A percentile compares a stretch with the other conserved stretches of the same genome.
phyloP scores from a whole-genome alignment of 2,113 vertebrate species.

The Melanerpes formicivorus region DNA sequence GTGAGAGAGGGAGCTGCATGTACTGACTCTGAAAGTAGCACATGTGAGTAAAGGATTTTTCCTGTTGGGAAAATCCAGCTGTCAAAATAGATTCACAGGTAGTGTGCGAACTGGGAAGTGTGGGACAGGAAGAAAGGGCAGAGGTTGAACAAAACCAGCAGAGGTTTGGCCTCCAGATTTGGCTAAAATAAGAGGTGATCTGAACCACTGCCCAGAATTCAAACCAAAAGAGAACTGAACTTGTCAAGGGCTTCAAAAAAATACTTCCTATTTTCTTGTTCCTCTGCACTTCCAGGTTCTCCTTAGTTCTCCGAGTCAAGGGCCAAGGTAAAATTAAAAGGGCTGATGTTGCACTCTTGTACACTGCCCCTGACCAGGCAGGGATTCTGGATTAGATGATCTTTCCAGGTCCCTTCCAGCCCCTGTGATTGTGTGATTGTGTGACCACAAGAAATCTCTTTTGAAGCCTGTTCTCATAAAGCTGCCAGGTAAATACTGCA shows the following conservation, averaged over 20 bases:
- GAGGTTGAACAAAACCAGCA: slow-evolving; percentile 31
- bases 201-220: slow-evolving; percentile 29
- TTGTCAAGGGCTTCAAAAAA: slow-evolving; percentile 54
- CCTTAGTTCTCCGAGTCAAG: slow-evolving; percentile 3
- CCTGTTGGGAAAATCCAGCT: slow-evolving; percentile 47
- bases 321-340: slow-evolving; percentile 34
- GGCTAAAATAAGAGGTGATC: slow-evolving; percentile 39
- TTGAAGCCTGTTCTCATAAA: background rate
- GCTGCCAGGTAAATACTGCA: background rate
- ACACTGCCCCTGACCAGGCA: background rate
- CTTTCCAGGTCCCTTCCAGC: too few species aligned
- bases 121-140: slow-evolving; percentile 29
- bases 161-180: slow-evolving; percentile 17
- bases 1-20: background rate
- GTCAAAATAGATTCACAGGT: slow-evolving; percentile 58
- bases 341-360: background rate
- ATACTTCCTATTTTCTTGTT: slow-evolving; percentile 42
- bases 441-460: background rate
- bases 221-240: slow-evolving; percentile 20
- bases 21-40: slow-evolving; percentile 3
- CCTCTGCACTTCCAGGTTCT: background rate
- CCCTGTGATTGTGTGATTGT: too few species aligned
- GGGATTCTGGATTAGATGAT: too few species aligned
- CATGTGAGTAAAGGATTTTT: slow-evolving; percentile 28
- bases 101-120: background rate